Percentiles rank a stretch among this genome's conserved stretches.
phyloP scores from a whole-genome alignment of 2,113 vertebrate species.

The Sitta europaea region DNA sequence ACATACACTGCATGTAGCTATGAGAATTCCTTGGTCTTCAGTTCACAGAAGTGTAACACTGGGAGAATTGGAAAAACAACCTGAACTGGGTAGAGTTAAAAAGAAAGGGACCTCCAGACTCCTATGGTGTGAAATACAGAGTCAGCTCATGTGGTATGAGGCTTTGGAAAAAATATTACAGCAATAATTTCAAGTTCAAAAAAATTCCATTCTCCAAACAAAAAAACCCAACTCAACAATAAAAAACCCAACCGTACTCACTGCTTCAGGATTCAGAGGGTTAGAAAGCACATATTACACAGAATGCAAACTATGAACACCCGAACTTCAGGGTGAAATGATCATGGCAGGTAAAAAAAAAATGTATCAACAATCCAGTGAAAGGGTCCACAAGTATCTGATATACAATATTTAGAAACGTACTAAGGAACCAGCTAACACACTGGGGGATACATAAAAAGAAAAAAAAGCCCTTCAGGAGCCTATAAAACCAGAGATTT shows the following conservation, averaged over 20 bases:
- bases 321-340: neutral
- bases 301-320: neutral
- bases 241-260: neutral
- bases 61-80: neutral
- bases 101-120: neutral
- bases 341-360: neutral
- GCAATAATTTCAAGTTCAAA: neutral
- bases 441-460: neutral
- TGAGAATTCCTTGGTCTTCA: neutral
- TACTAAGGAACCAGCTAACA: neutral
- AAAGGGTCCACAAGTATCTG: neutral
- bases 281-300: neutral
- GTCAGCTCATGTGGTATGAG: neutral
- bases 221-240: neutral
- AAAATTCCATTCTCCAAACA: neutral
- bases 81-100: neutral
- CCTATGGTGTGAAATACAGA: neutral
- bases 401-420: neutral
- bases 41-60: neutral
- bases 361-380: neutral
- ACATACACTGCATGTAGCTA: neutral
- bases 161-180: neutral
- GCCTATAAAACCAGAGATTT: neutral
- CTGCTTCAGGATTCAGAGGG: neutral
- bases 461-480: neutral